Evolutionary conservation across 2,113 vertebrate genomes (phyloP).

Genomic region (Xiphias gladius): DNA sequence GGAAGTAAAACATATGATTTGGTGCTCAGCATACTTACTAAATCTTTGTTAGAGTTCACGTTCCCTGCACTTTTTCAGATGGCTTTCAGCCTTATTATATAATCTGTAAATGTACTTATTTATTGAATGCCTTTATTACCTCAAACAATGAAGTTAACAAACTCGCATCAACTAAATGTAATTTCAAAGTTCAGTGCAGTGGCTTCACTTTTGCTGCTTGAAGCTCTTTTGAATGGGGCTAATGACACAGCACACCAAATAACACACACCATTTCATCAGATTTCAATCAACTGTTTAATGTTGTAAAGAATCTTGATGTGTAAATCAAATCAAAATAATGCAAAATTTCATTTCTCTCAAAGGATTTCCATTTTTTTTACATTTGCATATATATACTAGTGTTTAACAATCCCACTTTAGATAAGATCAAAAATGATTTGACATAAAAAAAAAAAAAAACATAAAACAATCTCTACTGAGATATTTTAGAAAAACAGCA

Average conservation of each 20-base stretch:
- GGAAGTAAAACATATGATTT: no score
- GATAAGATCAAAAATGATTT: slow-evolving; percentile 80
- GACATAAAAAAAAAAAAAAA: slow-evolving; percentile 71
- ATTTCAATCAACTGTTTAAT: slow-evolving; percentile 98
- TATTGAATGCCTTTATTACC: not conserved
- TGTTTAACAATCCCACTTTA: slow-evolving; percentile 88
- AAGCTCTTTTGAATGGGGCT: slow-evolving; percentile 74
- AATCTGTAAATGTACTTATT: not conserved
- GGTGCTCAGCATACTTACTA: not conserved
- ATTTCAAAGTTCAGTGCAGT: slow-evolving; percentile 55
- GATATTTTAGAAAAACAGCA: slow-evolving; percentile 70
- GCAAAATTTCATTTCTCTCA: slow-evolving; percentile 85
- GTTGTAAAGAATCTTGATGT: slow-evolving; percentile 92
- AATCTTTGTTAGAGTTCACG: not conserved
- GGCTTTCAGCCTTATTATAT: not conserved
- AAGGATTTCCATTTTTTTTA: slow-evolving; percentile 87
- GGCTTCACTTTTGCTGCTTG: slow-evolving; percentile 72
- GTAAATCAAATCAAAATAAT: slow-evolving; percentile 90
- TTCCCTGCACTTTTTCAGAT: not conserved
- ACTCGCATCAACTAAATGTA: slow-evolving; percentile 44
- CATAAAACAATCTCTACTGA: slow-evolving; percentile 63
- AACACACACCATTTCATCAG: slow-evolving; percentile 76
- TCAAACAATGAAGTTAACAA: slow-evolving; percentile 39
- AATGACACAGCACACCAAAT: slow-evolving; percentile 74
- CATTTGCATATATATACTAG: slow-evolving; percentile 92